Percentiles rank a stretch among this genome's conserved stretches.
Conservation (phyloP, 2,888 invertebrate species). For the Sicus ferrugineus region DNA sequence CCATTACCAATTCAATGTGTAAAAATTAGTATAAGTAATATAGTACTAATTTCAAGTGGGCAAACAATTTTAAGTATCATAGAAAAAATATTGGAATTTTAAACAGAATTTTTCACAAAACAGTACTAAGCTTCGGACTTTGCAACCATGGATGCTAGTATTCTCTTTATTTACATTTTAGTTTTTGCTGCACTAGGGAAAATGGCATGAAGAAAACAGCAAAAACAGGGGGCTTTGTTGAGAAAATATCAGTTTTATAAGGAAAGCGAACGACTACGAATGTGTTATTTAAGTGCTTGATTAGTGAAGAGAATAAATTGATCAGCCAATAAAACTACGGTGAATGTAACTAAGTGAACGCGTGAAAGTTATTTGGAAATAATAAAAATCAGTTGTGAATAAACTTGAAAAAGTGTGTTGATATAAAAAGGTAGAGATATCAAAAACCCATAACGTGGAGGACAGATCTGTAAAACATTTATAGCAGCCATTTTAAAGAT, state of each 20-base stretch:
- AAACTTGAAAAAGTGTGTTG: not conserved
- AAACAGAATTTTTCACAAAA: not conserved
- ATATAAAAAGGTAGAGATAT: conserved; percentile 31
- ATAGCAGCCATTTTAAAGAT: too few relatives aligned
- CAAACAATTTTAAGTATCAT: too few relatives aligned
- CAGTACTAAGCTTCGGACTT: not conserved
- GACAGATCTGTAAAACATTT: conserved; percentile 12
- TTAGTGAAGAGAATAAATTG: conserved; percentile 2
- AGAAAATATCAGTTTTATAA: conserved; percentile 46
- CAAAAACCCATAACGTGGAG: not conserved
- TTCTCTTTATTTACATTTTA: too few relatives aligned
- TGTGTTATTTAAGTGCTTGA: conserved; percentile 37
- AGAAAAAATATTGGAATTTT: not conserved
- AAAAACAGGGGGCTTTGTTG: conserved; percentile 23
- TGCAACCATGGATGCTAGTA: too few relatives aligned
- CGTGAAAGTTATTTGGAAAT: conserved; percentile 1
- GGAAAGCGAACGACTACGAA: conserved; percentile 50
- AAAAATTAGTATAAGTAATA: too few relatives aligned
- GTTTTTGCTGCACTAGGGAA: too few relatives aligned
- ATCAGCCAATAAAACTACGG: not conserved
- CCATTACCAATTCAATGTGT: too few relatives aligned
- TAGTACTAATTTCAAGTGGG: too few relatives aligned
- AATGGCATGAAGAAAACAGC: conserved; percentile 26
- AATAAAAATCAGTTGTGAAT: not conserved
- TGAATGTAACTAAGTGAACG: not conserved